phyloP scores from a whole-genome alignment of 2,888 invertebrate species.

The Drosophila nr. medialis region DNA sequence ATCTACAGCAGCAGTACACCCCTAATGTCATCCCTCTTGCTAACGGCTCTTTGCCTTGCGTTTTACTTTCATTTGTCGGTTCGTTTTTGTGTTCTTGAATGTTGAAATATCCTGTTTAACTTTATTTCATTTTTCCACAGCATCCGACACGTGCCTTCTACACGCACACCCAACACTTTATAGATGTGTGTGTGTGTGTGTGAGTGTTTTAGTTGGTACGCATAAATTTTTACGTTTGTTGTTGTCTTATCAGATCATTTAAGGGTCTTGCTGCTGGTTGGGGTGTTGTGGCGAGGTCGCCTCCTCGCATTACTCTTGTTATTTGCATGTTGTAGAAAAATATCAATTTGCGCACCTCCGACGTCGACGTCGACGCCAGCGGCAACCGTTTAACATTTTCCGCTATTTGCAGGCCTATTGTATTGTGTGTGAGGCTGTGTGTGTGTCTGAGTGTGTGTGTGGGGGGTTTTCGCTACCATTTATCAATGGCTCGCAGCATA shows the following conservation, averaged over 20 bases:
- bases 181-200: slow-evolving; percentile 13
- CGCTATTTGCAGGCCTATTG: slow-evolving; percentile 78
- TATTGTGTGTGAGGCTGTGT: slow-evolving; percentile 34
- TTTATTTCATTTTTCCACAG: slow-evolving; percentile 79
- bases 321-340: slow-evolving; percentile 78
- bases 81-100: slow-evolving; percentile 61
- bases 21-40: slow-evolving; percentile 3
- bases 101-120: slow-evolving; percentile 80
- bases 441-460: slow-evolving; percentile 13
- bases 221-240: slow-evolving; percentile 79
- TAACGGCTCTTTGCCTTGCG: slow-evolving; percentile 35
- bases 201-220: slow-evolving; percentile 73
- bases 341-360: slow-evolving; percentile 78
- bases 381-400: slow-evolving; percentile 74
- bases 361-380: slow-evolving; percentile 50
- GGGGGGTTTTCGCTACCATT: slow-evolving; percentile 54
- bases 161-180: slow-evolving; percentile 13
- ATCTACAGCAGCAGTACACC: not conserved
- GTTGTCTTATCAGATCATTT: slow-evolving; percentile 80
- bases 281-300: slow-evolving; percentile 40
- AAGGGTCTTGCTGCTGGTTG: slow-evolving; percentile 36
- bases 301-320: slow-evolving; percentile 71
- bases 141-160: slow-evolving; percentile 73
- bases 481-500: slow-evolving; percentile 43
- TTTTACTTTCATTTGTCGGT: slow-evolving; percentile 73